These are phyloP conservation scores for Hecatera dysodea DNA, from an alignment of 2,888 invertebrate genomes.

Conservation along the genomic window DNA sequence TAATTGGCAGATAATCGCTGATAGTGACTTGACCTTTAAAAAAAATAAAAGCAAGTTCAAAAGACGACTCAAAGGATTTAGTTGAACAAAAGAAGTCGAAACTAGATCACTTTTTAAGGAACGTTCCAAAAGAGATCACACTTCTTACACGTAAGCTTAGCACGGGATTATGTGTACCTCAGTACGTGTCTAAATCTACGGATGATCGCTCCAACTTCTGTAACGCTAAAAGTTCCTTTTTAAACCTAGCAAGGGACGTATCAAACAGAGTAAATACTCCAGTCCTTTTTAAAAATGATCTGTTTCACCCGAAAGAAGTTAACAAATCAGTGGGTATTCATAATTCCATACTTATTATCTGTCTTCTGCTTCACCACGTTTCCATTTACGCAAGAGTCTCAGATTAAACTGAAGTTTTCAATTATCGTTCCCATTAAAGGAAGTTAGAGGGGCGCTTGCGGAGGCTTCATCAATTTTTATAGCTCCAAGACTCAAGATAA, in stretches of 20 bases:
- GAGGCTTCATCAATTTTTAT: conserved; percentile 82
- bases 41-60: background rate
- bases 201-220: background rate
- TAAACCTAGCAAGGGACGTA: background rate
- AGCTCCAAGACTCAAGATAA: conserved; percentile 75
- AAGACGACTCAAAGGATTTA: background rate
- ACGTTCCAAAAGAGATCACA: background rate
- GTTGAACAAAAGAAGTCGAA: background rate
- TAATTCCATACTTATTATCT: conserved; percentile 75
- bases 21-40: background rate
- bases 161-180: background rate
- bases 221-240: background rate
- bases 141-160: conserved; percentile 1
- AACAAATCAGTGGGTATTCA: conserved; percentile 67
- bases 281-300: conserved; percentile 17
- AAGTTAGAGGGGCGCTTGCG: conserved; percentile 72
- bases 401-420: conserved; percentile 86
- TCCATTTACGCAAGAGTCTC: conserved; percentile 81
- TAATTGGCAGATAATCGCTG: background rate
- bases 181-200: background rate
- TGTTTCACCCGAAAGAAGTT: conserved; percentile 29
- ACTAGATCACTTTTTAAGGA: background rate
- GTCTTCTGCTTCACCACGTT: conserved; percentile 77
- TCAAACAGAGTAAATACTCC: background rate
- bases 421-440: conserved; percentile 83